A percentile compares a stretch with the other conserved stretches of the same genome.
Evolutionary conservation across 2,797 vertebrate species (phyloP).

Genomic region (Gephyroberyx darwinii): DNA sequence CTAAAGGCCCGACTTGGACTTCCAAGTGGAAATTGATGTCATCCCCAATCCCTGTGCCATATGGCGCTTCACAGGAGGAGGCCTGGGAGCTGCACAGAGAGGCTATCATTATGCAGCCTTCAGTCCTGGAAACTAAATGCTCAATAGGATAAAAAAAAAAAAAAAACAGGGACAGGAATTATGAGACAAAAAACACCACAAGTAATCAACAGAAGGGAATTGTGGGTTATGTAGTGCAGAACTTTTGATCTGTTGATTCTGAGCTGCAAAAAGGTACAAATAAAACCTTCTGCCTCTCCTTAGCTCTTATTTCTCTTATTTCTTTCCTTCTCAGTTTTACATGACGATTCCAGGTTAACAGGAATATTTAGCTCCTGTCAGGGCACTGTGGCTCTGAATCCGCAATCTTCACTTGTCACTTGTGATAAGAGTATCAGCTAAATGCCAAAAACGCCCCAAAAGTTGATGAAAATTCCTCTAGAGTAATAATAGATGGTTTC

Average conservation of each 20-base stretch:
- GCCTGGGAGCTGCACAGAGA: slow-evolving; percentile 51
- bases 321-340: no score
- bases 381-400: no score
- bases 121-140: slow-evolving; percentile 58
- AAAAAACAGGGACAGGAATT: slow-evolving; percentile 8
- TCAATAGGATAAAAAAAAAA: slow-evolving; percentile 32
- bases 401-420: no score
- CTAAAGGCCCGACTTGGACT: slow-evolving; percentile 68
- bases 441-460: no score
- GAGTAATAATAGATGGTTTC: no score
- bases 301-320: not conserved
- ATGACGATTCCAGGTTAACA: no score
- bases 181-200: slow-evolving; percentile 21
- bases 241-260: slow-evolving; percentile 7
- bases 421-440: no score
- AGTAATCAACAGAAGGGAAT: slow-evolving; percentile 13
- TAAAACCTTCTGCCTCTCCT: not conserved
- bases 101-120: slow-evolving; percentile 71
- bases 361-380: no score
- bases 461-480: no score
- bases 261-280: not conserved
- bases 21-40: slow-evolving; percentile 79
- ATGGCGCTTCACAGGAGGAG: slow-evolving; percentile 49
- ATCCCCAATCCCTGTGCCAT: slow-evolving; percentile 56
- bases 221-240: slow-evolving; percentile 26